A percentile compares a stretch with the other conserved stretches of the same genome.
Evolutionary conservation across 2,113 vertebrate species (phyloP).

Genomic region (Psittacula cyanocephala): DNA sequence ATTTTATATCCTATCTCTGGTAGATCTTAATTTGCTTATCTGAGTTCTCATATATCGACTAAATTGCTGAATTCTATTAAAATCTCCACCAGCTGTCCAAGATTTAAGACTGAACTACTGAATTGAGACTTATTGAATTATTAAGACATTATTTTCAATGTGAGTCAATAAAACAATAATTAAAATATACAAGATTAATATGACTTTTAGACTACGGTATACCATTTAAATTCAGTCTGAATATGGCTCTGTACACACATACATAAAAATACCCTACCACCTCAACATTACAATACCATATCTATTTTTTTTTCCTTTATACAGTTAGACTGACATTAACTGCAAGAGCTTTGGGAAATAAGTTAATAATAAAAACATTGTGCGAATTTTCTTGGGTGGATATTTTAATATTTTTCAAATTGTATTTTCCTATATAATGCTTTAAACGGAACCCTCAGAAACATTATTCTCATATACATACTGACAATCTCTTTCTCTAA

Average conservation of each 20-base stretch:
- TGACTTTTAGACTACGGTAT: not conserved
- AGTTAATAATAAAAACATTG: not conserved
- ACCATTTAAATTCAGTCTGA: not conserved
- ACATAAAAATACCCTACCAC: not conserved
- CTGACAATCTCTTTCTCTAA: not conserved
- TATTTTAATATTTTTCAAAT: not conserved
- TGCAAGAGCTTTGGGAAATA: not conserved
- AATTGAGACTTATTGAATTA: conserved; percentile 54
- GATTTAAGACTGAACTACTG: conserved; percentile 53
- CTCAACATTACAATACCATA: not conserved
- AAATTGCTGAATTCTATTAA: conserved; percentile 64
- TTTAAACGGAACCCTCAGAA: not conserved
- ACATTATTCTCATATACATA: not conserved
- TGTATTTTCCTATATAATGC: not conserved
- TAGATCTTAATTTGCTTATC: conserved; percentile 60
- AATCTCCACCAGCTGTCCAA: conserved; percentile 42
- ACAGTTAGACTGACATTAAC: not conserved
- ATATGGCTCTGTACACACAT: not conserved
- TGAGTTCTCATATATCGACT: conserved; percentile 19
- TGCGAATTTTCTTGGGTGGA: not conserved
- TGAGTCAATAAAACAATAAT: conserved; percentile 25
- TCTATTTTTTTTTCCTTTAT: not conserved
- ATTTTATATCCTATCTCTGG: conserved; percentile 54
- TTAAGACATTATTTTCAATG: conserved; percentile 25
- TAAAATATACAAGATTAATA: conserved; percentile 44